phyloP scores from a whole-genome alignment of 2,888 invertebrate species.

The Biston stratarius region DNA sequence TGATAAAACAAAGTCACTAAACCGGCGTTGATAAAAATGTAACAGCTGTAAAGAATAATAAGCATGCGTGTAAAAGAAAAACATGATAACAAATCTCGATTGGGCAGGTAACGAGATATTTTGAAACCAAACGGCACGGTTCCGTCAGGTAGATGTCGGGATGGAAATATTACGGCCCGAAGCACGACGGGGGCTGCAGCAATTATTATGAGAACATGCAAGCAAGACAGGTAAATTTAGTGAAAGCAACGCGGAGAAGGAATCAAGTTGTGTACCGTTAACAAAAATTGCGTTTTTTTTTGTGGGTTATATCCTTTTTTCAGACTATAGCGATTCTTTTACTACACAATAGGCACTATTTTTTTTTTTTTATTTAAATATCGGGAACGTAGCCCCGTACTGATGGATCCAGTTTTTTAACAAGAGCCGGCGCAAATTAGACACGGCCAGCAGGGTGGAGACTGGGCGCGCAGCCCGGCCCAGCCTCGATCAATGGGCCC shows the following conservation, averaged over 20 bases:
- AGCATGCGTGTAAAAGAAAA: conserved; percentile 1
- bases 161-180: conserved; percentile 10
- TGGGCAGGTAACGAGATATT: conserved; percentile 38
- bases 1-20: conserved; percentile 25
- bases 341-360: background rate
- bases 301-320: background rate
- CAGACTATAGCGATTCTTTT: background rate
- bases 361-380: background rate
- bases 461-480: conserved; percentile 61
- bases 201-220: conserved; percentile 17
- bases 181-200: conserved; percentile 17
- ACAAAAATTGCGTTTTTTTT: background rate
- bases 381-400: conserved; percentile 36
- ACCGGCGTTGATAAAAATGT: conserved; percentile 15
- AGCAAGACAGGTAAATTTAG: conserved; percentile 7
- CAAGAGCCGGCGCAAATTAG: conserved; percentile 64
- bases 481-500: conserved; percentile 67
- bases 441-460: conserved; percentile 61
- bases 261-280: background rate
- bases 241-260: background rate
- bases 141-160: conserved; percentile 22
- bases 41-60: conserved; percentile 14
- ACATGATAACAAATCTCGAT: conserved; percentile 12
- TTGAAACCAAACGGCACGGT: conserved; percentile 17
- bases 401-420: conserved; percentile 68